Evolutionary conservation across 2,888 invertebrate genomes (phyloP).

Genomic region (Torymus auratus): DNA sequence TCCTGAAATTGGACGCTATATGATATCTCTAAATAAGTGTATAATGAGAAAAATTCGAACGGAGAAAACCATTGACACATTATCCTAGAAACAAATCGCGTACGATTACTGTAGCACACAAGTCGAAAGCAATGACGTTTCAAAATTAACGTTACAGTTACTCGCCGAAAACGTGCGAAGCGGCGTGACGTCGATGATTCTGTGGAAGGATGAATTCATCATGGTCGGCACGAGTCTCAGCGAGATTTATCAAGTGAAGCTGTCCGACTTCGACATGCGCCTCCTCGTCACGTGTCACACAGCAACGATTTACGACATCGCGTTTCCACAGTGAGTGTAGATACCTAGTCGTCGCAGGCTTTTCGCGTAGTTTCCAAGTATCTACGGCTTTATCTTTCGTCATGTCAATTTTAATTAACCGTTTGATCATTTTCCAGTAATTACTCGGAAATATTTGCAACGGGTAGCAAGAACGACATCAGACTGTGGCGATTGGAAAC

Average conservation of each 20-base stretch:
- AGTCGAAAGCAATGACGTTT: too few species aligned
- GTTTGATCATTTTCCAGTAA: slow-evolving; percentile 78
- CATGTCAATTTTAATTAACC: neutral
- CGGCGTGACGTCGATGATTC: slow-evolving; percentile 86
- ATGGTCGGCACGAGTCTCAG: slow-evolving; percentile 87
- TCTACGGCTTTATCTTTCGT: slow-evolving; percentile 12
- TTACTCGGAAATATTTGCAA: slow-evolving; percentile 91
- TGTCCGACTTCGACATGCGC: slow-evolving; percentile 82
- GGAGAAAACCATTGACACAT: too few species aligned
- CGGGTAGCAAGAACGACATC: slow-evolving; percentile 89
- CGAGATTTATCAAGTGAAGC: slow-evolving; percentile 88
- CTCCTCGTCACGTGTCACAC: slow-evolving; percentile 90
- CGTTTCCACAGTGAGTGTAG: slow-evolving; percentile 86
- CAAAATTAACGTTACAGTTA: slow-evolving; percentile 72
- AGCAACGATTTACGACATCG: slow-evolving; percentile 86
- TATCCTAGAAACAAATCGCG: too few species aligned
- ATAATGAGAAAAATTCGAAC: too few species aligned
- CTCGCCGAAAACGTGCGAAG: slow-evolving; percentile 81
- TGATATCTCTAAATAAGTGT: too few species aligned
- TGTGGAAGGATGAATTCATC: slow-evolving; percentile 80
- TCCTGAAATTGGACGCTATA: too few species aligned
- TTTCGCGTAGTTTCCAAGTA: neutral
- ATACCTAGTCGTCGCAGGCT: neutral
- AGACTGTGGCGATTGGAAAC: slow-evolving; percentile 89
- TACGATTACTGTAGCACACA: too few species aligned